Conservation (phyloP, 1,140 invertebrate species). For the Heterodera schachtii region DNA sequence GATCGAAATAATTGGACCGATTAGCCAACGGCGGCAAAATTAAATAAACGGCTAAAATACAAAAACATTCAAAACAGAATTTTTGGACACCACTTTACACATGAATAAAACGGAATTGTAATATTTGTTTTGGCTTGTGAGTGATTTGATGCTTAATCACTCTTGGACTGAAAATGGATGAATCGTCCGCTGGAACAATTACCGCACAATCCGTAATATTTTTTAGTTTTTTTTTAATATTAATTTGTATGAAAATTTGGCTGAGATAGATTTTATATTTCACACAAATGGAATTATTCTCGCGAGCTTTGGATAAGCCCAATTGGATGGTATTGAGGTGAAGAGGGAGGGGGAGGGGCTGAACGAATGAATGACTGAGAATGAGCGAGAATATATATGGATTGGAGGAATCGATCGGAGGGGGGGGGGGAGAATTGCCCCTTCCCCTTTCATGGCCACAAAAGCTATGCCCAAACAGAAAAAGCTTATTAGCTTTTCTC, state of each 20-base stretch:
- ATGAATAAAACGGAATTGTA: not conserved
- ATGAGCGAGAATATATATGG: not conserved
- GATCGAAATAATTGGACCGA: not conserved
- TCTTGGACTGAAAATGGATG: not conserved
- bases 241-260: not conserved
- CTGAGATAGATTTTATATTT: not conserved
- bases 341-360: not conserved
- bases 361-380: not conserved
- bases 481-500: not conserved
- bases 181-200: not conserved
- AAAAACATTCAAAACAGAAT: not conserved
- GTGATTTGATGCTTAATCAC: not conserved
- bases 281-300: not conserved
- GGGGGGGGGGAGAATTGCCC: not conserved
- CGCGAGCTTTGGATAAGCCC: not conserved
- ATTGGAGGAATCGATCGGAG: not conserved
- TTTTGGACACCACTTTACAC: not conserved
- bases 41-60: not conserved
- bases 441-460: slow-evolving; percentile 1
- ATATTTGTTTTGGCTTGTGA: not conserved
- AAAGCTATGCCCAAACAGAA: not conserved
- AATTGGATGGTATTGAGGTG: not conserved
- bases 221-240: not conserved
- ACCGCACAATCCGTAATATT: not conserved
- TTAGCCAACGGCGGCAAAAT: not conserved